Evolutionary conservation across 2,888 invertebrate genomes (phyloP).

Genomic region (Drosophila seclusa): DNA sequence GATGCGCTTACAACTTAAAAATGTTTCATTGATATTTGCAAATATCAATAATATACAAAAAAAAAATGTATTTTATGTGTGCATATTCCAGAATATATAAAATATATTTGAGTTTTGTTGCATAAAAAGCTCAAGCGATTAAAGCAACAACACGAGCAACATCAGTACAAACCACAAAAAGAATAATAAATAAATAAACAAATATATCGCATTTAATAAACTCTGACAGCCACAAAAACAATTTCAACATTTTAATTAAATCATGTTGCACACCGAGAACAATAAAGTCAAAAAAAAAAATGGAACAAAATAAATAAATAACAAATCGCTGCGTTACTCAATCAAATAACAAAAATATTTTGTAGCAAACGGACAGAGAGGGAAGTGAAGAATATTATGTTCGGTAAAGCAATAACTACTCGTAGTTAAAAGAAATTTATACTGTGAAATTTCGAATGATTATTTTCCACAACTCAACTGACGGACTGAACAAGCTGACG

Average conservation of each 20-base stretch:
- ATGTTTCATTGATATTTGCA: constrained; percentile 8
- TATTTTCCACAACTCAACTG: not conserved
- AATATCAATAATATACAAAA: constrained; percentile 5
- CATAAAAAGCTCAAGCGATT: constrained; percentile 50
- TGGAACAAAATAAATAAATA: constrained; percentile 3
- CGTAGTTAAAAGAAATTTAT: not conserved
- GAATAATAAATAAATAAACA: constrained; percentile 32
- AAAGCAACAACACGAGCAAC: constrained; percentile 27
- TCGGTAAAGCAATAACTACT: constrained; percentile 3
- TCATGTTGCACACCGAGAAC: constrained; percentile 53
- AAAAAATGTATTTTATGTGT: constrained; percentile 22
- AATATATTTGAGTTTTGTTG: constrained; percentile 1
- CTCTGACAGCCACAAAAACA: constrained; percentile 47
- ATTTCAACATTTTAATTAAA: constrained; percentile 71
- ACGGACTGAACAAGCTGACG: not conserved
- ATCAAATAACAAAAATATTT: constrained; percentile 57
- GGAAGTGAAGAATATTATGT: constrained; percentile 1
- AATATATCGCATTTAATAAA: constrained; percentile 55
- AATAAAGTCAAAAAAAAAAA: constrained; percentile 2
- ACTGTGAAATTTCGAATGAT: not conserved
- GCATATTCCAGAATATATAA: not conserved
- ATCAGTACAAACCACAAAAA: not conserved
- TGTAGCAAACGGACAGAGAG: not conserved
- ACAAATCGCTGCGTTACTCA: constrained; percentile 56
- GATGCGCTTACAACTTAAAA: constrained; percentile 23